Conservation (phyloP, 2,113 vertebrate genomes). For the Stegastes partitus region DNA sequence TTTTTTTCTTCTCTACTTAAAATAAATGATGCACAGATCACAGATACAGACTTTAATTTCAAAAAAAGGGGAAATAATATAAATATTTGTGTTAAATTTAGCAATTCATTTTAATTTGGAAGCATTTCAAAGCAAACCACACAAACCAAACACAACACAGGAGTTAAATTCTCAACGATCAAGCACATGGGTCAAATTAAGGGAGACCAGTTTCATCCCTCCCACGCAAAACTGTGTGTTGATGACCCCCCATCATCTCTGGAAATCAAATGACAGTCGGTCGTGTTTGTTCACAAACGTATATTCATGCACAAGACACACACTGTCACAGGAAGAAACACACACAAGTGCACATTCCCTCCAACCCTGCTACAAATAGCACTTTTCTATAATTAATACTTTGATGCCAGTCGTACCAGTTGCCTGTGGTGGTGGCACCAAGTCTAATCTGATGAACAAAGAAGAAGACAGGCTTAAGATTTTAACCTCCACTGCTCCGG, state of each 20-base stretch:
- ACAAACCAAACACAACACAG: neutral
- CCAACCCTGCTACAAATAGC: constrained; percentile 26
- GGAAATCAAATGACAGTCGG: constrained; percentile 2
- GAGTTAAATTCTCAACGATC: neutral
- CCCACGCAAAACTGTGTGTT: neutral
- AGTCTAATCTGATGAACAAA: constrained; percentile 78
- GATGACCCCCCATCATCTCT: neutral
- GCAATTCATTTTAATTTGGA: too few species aligned
- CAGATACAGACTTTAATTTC: neutral
- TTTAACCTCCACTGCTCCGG: constrained; percentile 72
- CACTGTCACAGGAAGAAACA: constrained; percentile 2
- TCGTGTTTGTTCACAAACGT: neutral
- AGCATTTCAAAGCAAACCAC: too few species aligned
- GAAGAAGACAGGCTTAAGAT: constrained; percentile 66
- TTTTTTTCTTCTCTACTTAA: neutral
- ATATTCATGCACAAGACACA: constrained; percentile 1
- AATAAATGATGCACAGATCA: neutral
- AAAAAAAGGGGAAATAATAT: neutral
- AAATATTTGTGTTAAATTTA: too few species aligned
- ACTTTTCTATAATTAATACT: constrained; percentile 66
- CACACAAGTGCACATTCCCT: neutral
- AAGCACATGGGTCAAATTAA: neutral
- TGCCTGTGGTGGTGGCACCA: constrained; percentile 57
- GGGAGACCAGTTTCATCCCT: neutral
- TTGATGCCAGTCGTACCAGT: constrained; percentile 62